These are phyloP conservation scores for Ammodytes marinus DNA, from an alignment of 2,113 vertebrate genomes.

Conservation along the genomic window DNA sequence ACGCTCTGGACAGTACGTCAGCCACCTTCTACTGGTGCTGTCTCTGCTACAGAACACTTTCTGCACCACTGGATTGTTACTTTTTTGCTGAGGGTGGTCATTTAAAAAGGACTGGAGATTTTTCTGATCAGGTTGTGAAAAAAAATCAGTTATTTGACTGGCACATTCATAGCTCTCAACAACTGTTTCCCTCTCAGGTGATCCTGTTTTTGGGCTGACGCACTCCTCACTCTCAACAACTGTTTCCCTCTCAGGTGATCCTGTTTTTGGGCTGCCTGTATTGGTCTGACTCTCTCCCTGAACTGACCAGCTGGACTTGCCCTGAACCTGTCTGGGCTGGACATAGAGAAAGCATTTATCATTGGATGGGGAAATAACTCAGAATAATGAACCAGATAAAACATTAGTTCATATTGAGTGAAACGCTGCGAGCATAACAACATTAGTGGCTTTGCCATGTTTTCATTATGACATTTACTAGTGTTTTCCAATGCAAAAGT, in stretches of 20 bases:
- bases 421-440: no score
- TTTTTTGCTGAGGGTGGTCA: constrained; percentile 13
- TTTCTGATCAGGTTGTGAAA: background rate
- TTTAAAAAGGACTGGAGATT: constrained; percentile 1
- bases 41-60: background rate
- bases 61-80: no score
- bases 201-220: background rate
- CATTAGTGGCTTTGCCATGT: no score
- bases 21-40: constrained; percentile 14
- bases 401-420: no score
- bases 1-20: background rate
- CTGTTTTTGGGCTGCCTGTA: background rate
- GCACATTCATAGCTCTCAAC: background rate
- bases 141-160: background rate
- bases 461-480: no score
- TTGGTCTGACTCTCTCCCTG: background rate
- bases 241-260: background rate
- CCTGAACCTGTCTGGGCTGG: background rate
- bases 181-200: background rate
- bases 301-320: no score
- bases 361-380: background rate
- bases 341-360: background rate
- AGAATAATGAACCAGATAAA: background rate
- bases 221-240: background rate
- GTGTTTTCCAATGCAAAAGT: no score